Conservation (phyloP, 2,888 invertebrate genomes). For the Andrena dorsata region DNA sequence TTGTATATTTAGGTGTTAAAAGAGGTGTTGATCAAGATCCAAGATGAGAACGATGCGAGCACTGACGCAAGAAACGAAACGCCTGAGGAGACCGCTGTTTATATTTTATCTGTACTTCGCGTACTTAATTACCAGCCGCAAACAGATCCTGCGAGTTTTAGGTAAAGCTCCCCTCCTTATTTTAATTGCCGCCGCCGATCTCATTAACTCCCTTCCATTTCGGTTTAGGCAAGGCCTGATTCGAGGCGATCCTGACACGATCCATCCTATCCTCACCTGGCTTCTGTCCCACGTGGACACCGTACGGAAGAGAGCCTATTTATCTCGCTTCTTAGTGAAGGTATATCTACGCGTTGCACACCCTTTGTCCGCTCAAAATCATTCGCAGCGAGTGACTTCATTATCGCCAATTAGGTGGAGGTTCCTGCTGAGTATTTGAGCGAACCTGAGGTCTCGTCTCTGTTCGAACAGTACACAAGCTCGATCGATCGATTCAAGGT, state of each 20-base stretch:
- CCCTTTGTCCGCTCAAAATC: background rate
- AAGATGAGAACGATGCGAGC: constrained; percentile 87
- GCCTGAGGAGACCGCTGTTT: constrained; percentile 91
- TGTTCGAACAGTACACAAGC: constrained; percentile 90
- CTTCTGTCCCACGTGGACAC: constrained; percentile 90
- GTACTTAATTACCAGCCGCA: constrained; percentile 93
- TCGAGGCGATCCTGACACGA: constrained; percentile 90
- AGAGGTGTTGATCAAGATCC: constrained; percentile 88
- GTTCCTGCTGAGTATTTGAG: constrained; percentile 91
- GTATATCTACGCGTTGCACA: constrained; percentile 57
- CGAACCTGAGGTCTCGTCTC: constrained; percentile 90
- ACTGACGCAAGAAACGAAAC: constrained; percentile 91
- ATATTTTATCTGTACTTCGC: constrained; percentile 90
- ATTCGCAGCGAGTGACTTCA: background rate
- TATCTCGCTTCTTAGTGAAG: constrained; percentile 86
- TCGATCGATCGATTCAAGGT: constrained; percentile 93
- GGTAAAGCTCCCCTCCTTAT: constrained; percentile 62
- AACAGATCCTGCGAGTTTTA: constrained; percentile 82
- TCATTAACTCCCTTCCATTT: background rate
- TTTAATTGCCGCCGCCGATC: background rate
- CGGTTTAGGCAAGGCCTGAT: constrained; percentile 88
- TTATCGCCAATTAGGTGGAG: constrained; percentile 86
- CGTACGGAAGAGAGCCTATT: constrained; percentile 93
- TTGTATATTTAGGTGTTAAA: constrained; percentile 86
- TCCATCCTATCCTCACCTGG: constrained; percentile 93